phyloP scores from a whole-genome alignment of 2,113 vertebrate genomes.

The Gorsachius goisagi region DNA sequence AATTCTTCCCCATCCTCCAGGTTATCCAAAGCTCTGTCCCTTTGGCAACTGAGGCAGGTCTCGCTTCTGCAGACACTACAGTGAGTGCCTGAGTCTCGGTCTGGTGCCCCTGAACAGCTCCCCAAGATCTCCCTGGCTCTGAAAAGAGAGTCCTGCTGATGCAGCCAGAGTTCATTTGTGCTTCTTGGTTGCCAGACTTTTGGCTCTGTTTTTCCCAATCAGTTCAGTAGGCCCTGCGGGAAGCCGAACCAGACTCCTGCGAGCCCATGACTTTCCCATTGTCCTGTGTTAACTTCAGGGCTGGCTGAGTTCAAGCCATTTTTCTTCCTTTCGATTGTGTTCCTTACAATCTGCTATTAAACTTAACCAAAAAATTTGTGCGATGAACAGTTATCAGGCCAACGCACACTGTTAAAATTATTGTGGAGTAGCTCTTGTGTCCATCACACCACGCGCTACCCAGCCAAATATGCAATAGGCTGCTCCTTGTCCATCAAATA shows the following conservation, averaged over 20 bases:
- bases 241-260: slow-evolving; percentile 28
- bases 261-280: slow-evolving; percentile 51
- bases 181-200: slow-evolving; percentile 10
- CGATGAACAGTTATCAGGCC: neutral
- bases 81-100: slow-evolving; percentile 9
- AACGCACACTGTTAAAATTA: neutral
- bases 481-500: neutral
- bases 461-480: neutral
- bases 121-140: slow-evolving; percentile 31
- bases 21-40: neutral
- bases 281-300: slow-evolving; percentile 4
- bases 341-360: neutral
- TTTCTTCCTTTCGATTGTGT: slow-evolving; percentile 33
- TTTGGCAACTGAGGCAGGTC: slow-evolving; percentile 14
- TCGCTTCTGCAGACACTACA: slow-evolving; percentile 27
- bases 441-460: neutral
- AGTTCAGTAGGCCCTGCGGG: slow-evolving; percentile 57
- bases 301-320: slow-evolving; percentile 10
- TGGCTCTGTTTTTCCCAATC: slow-evolving; percentile 25
- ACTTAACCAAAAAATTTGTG: slow-evolving; percentile 6
- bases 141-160: slow-evolving; percentile 47
- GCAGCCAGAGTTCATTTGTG: slow-evolving; percentile 51
- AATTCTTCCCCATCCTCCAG: neutral
- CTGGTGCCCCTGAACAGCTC: slow-evolving; percentile 60
- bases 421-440: neutral